phyloP scores from a whole-genome alignment of 2,888 invertebrate species.

The Oligia strigilis region DNA sequence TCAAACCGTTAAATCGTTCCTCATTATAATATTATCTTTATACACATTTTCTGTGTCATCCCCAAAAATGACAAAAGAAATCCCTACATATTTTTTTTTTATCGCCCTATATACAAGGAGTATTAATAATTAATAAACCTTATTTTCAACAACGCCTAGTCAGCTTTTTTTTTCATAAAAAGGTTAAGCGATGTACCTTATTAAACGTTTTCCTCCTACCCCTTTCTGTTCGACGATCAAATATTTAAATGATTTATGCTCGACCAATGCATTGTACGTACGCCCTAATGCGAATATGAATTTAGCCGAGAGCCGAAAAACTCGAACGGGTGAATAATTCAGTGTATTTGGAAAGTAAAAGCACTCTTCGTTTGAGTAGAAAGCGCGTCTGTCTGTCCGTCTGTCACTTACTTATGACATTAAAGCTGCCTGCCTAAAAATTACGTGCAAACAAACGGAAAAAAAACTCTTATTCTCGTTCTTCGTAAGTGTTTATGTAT shows the following conservation, averaged over 20 bases:
- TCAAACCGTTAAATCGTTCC: too few species aligned
- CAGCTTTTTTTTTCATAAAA: slow-evolving; percentile 39
- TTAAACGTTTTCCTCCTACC: slow-evolving; percentile 27
- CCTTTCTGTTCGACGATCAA: slow-evolving; percentile 44
- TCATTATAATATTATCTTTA: neutral
- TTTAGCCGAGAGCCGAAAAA: slow-evolving; percentile 72
- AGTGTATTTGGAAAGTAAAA: slow-evolving; percentile 83
- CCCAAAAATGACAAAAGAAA: neutral
- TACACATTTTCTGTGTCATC: neutral
- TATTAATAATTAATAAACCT: too few species aligned
- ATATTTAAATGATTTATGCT: slow-evolving; percentile 52
- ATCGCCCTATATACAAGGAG: slow-evolving; percentile 4
- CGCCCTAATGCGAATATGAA: slow-evolving; percentile 69
- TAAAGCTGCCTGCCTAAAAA: slow-evolving; percentile 70
- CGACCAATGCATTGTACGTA: slow-evolving; percentile 46
- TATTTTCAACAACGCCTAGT: slow-evolving; percentile 31
- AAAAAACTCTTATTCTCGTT: slow-evolving; percentile 46
- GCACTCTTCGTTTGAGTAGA: slow-evolving; percentile 74
- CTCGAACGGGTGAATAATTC: slow-evolving; percentile 80
- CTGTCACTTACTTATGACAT: slow-evolving; percentile 86
- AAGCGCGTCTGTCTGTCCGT: slow-evolving; percentile 79
- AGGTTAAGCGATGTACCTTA: slow-evolving; percentile 32
- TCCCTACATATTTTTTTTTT: neutral
- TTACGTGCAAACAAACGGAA: slow-evolving; percentile 66
- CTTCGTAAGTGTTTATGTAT: slow-evolving; percentile 47